Evolutionary conservation across 2,888 invertebrate species (phyloP).

Genomic region (Tipula lateralis): DNA sequence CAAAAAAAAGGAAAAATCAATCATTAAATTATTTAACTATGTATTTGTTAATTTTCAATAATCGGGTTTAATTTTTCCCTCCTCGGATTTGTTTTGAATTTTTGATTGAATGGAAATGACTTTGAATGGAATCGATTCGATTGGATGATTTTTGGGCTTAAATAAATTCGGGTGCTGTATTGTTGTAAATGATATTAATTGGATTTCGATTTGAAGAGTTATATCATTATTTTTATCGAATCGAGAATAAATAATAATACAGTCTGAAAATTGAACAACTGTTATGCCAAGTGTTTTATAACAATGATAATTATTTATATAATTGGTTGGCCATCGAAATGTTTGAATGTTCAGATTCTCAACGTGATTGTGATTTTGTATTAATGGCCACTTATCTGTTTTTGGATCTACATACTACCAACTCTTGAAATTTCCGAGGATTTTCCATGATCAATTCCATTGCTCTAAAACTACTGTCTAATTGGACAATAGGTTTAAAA

Average conservation of each 20-base stretch:
- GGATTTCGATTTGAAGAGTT: background rate
- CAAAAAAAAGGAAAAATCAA: background rate
- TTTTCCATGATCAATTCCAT: no score
- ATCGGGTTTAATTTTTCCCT: background rate
- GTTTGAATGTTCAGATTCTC: no score
- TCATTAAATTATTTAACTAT: background rate
- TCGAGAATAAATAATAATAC: background rate
- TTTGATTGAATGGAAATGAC: background rate
- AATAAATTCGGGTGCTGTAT: background rate
- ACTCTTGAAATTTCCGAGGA: no score
- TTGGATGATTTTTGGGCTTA: background rate
- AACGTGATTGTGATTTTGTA: no score
- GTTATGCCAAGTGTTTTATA: no score
- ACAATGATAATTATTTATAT: no score
- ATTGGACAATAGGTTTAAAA: no score
- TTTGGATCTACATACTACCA: no score
- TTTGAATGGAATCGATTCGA: background rate
- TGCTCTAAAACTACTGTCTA: no score
- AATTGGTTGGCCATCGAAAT: no score
- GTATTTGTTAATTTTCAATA: background rate
- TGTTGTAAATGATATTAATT: slow-evolving; percentile 3
- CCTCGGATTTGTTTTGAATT: background rate
- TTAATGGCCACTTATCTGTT: no score
- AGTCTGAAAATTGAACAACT: background rate
- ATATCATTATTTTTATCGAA: background rate